Percentiles rank a stretch among this genome's conserved stretches.
phyloP scores from a whole-genome alignment of 2,888 invertebrate genomes.

The Rhodophaea formosa region DNA sequence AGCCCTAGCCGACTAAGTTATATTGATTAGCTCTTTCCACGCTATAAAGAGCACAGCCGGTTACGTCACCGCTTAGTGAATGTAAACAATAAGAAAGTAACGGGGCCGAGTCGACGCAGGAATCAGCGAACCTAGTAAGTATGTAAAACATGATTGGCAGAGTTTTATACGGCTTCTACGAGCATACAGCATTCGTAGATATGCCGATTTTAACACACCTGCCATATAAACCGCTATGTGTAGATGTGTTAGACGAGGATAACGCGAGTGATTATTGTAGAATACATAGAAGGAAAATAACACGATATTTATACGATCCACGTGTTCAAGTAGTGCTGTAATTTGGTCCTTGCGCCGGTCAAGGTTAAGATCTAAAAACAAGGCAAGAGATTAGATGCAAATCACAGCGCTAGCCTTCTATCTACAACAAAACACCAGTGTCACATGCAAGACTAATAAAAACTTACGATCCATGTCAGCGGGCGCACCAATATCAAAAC shows the following conservation, averaged over 20 bases:
- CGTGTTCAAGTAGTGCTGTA: not conserved
- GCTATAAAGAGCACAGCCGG: not conserved
- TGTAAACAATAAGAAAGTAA: conserved; percentile 14
- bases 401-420: not conserved
- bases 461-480: conserved; percentile 58
- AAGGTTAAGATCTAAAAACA: not conserved
- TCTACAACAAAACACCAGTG: conserved; percentile 2
- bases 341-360: not conserved
- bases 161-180: not conserved
- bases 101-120: not conserved
- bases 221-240: not conserved
- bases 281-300: not conserved
- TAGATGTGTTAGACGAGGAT: not conserved
- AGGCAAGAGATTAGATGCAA: not conserved
- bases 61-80: conserved; percentile 8
- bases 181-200: no score
- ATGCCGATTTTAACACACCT: no score
- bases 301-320: not conserved
- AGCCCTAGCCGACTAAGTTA: not conserved
- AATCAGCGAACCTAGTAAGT: not conserved
- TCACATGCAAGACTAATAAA: conserved; percentile 25
- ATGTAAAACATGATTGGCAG: conserved; percentile 1
- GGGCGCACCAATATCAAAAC: conserved; percentile 42
- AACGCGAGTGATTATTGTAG: not conserved
- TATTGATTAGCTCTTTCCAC: conserved; percentile 6